These are phyloP conservation scores for Tragelaphus buxtoni DNA, from an alignment of 2,113 vertebrate species.

Conservation along the genomic window DNA sequence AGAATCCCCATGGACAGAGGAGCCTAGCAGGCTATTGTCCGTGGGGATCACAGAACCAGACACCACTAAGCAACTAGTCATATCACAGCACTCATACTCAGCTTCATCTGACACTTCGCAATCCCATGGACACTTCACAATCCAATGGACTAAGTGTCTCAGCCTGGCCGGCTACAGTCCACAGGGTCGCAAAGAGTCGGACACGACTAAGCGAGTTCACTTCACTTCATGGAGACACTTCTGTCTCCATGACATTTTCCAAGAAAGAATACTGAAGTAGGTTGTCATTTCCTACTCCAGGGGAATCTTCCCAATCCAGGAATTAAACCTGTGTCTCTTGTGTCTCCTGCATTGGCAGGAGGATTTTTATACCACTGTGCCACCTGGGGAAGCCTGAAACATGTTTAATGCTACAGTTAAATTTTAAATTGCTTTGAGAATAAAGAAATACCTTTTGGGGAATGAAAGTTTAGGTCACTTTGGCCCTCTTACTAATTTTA, in stretches of 20 bases:
- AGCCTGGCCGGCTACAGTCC: too few relatives aligned
- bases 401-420: not conserved
- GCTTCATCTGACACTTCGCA: not conserved
- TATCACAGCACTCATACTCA: not conserved
- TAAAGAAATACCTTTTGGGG: not conserved
- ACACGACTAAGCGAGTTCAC: too few relatives aligned
- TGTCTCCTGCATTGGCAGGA: not conserved
- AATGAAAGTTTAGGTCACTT: not conserved
- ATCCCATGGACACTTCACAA: not conserved
- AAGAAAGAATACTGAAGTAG: not conserved
- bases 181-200: too few relatives aligned
- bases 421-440: not conserved
- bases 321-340: not conserved
- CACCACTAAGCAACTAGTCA: not conserved
- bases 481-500: not conserved
- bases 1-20: not conserved
- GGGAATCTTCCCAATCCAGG: not conserved
- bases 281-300: not conserved
- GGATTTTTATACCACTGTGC: not conserved
- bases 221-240: not conserved
- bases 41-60: not conserved
- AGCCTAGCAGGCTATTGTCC: not conserved
- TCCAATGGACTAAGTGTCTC: too few relatives aligned
- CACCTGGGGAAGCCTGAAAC: not conserved
- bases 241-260: not conserved